Evolutionary conservation across 2,797 vertebrate species (phyloP).

Genomic region (Pangasius larnaudii): DNA sequence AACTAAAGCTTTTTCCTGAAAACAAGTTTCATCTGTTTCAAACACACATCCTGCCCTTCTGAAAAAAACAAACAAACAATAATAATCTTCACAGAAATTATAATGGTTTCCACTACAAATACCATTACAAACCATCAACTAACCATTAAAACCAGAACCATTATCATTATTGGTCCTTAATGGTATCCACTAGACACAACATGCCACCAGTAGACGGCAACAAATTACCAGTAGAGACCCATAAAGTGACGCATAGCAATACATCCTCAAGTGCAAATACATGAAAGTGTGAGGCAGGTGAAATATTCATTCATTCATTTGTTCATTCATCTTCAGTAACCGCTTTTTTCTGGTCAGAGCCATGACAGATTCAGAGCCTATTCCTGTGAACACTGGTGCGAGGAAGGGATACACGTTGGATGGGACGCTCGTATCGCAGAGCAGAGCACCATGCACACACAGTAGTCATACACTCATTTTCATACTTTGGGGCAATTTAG

Average conservation of each 20-base stretch:
- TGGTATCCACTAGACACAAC: no score
- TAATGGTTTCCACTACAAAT: no score
- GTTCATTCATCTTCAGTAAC: neutral
- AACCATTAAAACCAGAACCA: no score
- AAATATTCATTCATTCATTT: neutral
- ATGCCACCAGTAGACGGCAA: no score
- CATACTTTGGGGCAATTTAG: neutral
- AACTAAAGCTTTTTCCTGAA: slow-evolving; percentile 26
- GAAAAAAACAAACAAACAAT: no score
- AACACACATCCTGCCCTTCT: neutral
- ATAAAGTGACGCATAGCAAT: neutral
- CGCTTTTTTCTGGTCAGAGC: neutral
- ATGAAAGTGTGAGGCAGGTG: neutral
- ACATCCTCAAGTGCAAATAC: neutral
- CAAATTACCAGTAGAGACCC: no score
- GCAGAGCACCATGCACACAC: neutral
- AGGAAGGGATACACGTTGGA: neutral
- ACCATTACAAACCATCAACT: no score
- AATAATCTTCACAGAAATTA: no score
- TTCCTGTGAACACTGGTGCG: neutral
- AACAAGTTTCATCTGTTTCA: slow-evolving; percentile 14
- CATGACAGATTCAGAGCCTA: neutral
- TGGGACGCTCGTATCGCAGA: neutral
- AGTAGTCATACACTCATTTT: neutral
- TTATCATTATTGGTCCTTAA: no score